phyloP scores from a whole-genome alignment of 2,113 vertebrate species.

The Peromyscus leucopus region DNA sequence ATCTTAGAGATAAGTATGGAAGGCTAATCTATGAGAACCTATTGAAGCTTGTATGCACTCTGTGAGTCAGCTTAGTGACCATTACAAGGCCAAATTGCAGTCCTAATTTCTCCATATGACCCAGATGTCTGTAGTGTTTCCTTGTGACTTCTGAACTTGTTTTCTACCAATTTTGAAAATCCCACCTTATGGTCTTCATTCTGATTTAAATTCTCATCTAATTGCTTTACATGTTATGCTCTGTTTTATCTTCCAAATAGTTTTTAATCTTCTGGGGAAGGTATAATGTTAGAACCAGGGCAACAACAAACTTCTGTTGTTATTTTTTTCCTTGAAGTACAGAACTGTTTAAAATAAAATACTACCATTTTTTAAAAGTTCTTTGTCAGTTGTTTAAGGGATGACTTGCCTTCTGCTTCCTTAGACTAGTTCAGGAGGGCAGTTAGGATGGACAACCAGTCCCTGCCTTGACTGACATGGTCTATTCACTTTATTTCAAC shows the following conservation, averaged over 20 bases:
- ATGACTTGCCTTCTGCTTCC: constrained; percentile 4
- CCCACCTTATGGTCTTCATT: constrained; percentile 5
- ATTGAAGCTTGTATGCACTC: background rate
- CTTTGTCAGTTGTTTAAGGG: background rate
- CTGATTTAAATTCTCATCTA: background rate
- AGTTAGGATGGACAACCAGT: constrained; percentile 13
- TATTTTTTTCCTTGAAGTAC: background rate
- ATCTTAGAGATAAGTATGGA: constrained; percentile 18
- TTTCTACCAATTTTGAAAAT: background rate
- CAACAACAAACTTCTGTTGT: background rate
- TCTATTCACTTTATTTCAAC: background rate
- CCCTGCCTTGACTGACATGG: background rate
- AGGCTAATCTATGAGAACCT: background rate
- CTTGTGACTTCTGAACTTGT: background rate
- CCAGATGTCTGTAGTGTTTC: background rate
- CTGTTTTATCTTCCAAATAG: background rate
- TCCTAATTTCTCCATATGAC: background rate
- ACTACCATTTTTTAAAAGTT: background rate
- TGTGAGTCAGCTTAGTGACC: background rate
- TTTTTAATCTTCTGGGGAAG: background rate
- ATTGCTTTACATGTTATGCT: background rate
- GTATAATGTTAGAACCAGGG: background rate
- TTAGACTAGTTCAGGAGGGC: background rate
- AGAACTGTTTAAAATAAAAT: background rate
- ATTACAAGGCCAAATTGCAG: background rate